Conservation (phyloP, 2,888 invertebrate species). For the Pollenia angustigena region DNA sequence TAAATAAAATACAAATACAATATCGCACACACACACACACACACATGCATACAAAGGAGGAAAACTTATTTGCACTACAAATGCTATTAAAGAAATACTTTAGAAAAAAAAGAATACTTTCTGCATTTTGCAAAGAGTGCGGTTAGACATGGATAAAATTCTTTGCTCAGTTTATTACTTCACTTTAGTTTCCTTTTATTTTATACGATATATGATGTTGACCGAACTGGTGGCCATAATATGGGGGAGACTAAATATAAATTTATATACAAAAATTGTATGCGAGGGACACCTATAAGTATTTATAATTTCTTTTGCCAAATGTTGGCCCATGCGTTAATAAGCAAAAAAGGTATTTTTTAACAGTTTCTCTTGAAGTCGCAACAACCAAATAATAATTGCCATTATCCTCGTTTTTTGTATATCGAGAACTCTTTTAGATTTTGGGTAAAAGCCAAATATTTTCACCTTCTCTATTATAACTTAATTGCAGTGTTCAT, state of each 20-base stretch:
- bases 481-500: too few relatives aligned
- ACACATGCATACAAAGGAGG: background rate
- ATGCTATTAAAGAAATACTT: slow-evolving; percentile 44
- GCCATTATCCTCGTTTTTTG: too few relatives aligned
- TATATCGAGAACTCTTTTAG: too few relatives aligned
- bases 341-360: too few relatives aligned
- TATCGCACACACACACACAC: background rate
- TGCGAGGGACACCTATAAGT: background rate
- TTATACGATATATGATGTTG: slow-evolving; percentile 6
- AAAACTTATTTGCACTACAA: slow-evolving; percentile 52
- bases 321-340: too few relatives aligned
- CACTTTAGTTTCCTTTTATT: slow-evolving; percentile 40
- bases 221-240: slow-evolving; percentile 19
- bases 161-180: slow-evolving; percentile 59
- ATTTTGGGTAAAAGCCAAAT: too few relatives aligned
- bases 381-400: too few relatives aligned
- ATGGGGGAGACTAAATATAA: slow-evolving; percentile 23
- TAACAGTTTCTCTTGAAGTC: too few relatives aligned
- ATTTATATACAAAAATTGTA: slow-evolving; percentile 12
- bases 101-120: background rate
- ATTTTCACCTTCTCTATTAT: too few relatives aligned
- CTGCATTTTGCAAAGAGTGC: slow-evolving; percentile 2
- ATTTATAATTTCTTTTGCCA: background rate
- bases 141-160: slow-evolving; percentile 41
- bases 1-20: slow-evolving; percentile 54